Evolutionary conservation across 1,140 invertebrate species (phyloP).

Genomic region (Drosophila elegans): DNA sequence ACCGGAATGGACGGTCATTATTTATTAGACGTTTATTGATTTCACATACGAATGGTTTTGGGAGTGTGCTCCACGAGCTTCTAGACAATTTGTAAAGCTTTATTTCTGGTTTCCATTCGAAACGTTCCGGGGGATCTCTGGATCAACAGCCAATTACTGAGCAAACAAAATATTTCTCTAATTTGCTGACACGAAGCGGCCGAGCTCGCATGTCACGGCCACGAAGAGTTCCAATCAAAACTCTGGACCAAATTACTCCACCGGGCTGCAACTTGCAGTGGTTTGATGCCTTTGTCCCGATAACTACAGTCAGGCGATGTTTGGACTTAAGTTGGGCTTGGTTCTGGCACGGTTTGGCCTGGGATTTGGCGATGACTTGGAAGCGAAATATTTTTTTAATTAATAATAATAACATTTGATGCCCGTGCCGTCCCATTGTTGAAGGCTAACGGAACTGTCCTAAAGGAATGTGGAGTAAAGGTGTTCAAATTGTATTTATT

Average conservation of each 20-base stretch:
- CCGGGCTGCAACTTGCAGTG: conserved; percentile 36
- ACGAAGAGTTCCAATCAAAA: conserved; percentile 66
- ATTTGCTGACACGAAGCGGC: conserved; percentile 68
- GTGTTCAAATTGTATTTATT: conserved; percentile 53
- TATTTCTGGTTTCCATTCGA: conserved; percentile 38
- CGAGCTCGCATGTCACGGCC: conserved; percentile 70
- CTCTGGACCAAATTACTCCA: conserved; percentile 22
- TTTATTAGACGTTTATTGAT: conserved; percentile 54
- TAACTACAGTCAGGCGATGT: conserved; percentile 69
- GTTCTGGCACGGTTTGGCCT: conserved; percentile 17
- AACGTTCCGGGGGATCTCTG: conserved; percentile 34
- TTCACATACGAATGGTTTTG: conserved; percentile 34
- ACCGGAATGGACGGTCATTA: conserved; percentile 39
- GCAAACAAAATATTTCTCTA: conserved; percentile 76
- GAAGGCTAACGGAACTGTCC: conserved; percentile 62
- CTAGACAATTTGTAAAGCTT: conserved; percentile 58
- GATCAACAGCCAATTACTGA: conserved; percentile 70
- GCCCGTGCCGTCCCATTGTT: conserved; percentile 33
- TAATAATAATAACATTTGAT: conserved; percentile 80
- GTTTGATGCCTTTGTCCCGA: conserved; percentile 55
- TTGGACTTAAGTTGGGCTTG: conserved; percentile 20
- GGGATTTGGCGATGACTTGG: conserved; percentile 19
- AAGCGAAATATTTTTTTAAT: conserved; percentile 76
- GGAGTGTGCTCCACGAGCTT: conserved; percentile 43
- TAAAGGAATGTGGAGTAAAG: conserved; percentile 55